Base-by-base conservation (phyloP, 1,140 invertebrate species). In the Rhyzopertha dominica region DNA sequence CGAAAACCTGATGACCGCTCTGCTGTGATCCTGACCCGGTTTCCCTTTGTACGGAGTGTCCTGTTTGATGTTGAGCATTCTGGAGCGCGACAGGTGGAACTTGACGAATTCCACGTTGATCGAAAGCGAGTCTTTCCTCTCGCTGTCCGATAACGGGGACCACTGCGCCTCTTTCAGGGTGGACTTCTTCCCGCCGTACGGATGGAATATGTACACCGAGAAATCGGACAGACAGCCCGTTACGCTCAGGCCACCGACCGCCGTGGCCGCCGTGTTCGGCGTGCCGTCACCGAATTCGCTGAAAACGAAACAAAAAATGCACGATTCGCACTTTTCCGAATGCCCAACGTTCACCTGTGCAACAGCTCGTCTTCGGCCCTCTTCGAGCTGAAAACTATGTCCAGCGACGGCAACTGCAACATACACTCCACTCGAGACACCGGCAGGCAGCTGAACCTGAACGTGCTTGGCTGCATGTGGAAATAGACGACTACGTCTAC, bases 401-500 rank as follows among this genome's bases (percentile, higher is more conserved):
- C 92, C 25, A 99, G 76, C 13, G 92, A 94, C 9, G 96, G 96
- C 46, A 99, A 73, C 61, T 93, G 89, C 8, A 99, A 74, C 75
- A 98, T 84, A 66, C 96, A 99, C 68, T 98, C 94, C 1, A 98
- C 94, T 38, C 92, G 71, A 3, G 94, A 97, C 1, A 94, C 86
- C 4, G 95, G 95, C 50, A 97, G 74, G 73, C 95, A 97, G 47
- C 92, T 94, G 67, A 96, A 96, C 45, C 91, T 77, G 63, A 97
- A 95, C 2, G 90, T 91, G 9, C 93, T 95, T 0, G 95, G 94
- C 62, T 98, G 90, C 81, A 98, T 95, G 65, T 95, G 89, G 71
- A 98, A 94, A 68, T 97, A 96, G 5, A 99, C 95, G 54, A 99
- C 91, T 7, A 99, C 92, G 73, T 99, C 95, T 0, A 99, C 93